Evolutionary conservation across 2,113 vertebrate genomes (phyloP).

Genomic region (Tupaia chinensis): DNA sequence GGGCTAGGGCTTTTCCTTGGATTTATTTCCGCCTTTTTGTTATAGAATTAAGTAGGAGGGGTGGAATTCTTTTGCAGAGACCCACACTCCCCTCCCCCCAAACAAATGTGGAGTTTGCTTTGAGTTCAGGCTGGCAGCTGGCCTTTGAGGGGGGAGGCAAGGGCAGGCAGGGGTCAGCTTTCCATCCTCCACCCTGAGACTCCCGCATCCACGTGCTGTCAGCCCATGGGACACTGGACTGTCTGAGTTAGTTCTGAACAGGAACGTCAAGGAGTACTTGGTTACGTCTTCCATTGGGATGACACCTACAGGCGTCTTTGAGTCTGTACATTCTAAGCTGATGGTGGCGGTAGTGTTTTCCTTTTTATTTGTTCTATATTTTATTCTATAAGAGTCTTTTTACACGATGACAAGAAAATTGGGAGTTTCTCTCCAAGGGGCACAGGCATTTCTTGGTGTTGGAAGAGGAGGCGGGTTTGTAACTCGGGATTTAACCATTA

Average conservation of each 20-base stretch:
- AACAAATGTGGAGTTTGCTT: not conserved
- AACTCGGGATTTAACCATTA: not conserved
- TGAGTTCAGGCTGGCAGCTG: conserved; percentile 4
- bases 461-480: not conserved
- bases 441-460: fast-evolving
- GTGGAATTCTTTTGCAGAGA: conserved; percentile 35
- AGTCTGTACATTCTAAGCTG: not conserved
- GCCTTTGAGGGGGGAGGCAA: not conserved
- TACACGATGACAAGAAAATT: fast-evolving
- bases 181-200: fast-evolving
- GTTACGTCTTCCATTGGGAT: fast-evolving
- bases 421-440: not conserved
- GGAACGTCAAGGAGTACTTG: not conserved
- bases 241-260: fast-evolving
- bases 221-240: fast-evolving
- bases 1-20: conserved; percentile 33
- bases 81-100: not conserved
- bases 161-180: not conserved
- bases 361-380: too few species aligned
- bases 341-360: fast-evolving
- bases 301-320: not conserved
- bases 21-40: conserved; percentile 33
- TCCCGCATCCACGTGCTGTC: fast-evolving
- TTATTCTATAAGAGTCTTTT: not conserved
- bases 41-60: not conserved